Evolutionary conservation across 2,888 invertebrate genomes (phyloP).

Genomic region (Empis livida): DNA sequence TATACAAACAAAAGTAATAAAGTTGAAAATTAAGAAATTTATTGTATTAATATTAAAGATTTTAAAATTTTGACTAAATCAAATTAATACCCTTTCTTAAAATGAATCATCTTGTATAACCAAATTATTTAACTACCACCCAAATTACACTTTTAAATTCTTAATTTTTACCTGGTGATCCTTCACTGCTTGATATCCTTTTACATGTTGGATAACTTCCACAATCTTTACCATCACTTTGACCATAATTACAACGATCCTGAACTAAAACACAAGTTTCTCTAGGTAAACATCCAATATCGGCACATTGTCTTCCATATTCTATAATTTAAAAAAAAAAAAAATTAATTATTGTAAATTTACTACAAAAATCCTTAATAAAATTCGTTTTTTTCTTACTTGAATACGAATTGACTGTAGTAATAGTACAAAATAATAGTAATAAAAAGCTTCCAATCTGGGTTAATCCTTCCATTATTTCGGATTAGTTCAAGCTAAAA

Average conservation of each 20-base stretch:
- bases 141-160: too few species aligned
- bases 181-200: conserved; percentile 25
- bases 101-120: too few species aligned
- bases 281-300: conserved; percentile 61
- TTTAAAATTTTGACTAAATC: too few species aligned
- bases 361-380: too few species aligned
- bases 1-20: too few species aligned
- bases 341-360: too few species aligned
- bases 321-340: conserved; percentile 38
- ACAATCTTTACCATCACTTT: conserved; percentile 42
- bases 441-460: background rate
- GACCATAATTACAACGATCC: conserved; percentile 54
- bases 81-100: too few species aligned
- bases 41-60: too few species aligned
- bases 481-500: too few species aligned
- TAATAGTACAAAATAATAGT: background rate
- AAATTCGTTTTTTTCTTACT: background rate
- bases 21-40: too few species aligned
- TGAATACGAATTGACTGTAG: background rate
- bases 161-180: background rate
- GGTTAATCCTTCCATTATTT: too few species aligned
- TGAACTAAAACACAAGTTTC: conserved; percentile 53
- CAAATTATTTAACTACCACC: too few species aligned
- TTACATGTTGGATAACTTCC: conserved; percentile 57
- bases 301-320: conserved; percentile 63